Conservation (phyloP, 2,888 invertebrate species). For the Corbicula japonica region DNA sequence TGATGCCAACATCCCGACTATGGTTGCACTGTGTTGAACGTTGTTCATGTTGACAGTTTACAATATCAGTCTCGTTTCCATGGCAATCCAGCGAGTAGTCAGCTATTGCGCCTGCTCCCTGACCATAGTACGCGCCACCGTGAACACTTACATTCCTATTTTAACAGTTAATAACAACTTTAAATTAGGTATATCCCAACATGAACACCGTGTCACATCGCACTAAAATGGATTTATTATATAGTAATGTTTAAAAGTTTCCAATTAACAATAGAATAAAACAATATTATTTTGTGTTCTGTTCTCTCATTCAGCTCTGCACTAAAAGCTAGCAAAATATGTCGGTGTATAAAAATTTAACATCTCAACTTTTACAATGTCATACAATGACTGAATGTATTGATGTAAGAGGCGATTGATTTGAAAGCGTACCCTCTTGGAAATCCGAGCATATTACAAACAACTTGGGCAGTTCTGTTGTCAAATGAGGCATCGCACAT, state of each 20-base stretch:
- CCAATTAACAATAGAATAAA: neutral
- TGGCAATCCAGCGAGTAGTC: neutral
- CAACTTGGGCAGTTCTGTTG: conserved; percentile 19
- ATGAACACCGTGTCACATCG: neutral
- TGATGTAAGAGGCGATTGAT: too few species aligned
- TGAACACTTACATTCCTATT: conserved; percentile 3
- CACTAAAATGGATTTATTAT: neutral
- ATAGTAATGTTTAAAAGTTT: neutral
- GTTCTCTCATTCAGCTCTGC: too few species aligned
- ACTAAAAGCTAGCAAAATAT: neutral
- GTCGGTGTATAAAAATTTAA: neutral
- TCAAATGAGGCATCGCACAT: conserved; percentile 24
- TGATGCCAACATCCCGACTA: conserved; percentile 4
- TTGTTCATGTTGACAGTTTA: neutral
- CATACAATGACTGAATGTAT: too few species aligned
- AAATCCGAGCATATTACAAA: conserved; percentile 39
- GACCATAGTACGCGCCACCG: conserved; percentile 6
- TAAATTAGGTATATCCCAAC: neutral
- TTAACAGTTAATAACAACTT: neutral
- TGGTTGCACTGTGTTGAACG: neutral
- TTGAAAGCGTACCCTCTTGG: conserved; percentile 25
- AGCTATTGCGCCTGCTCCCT: neutral
- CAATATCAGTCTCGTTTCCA: conserved; percentile 33
- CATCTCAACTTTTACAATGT: neutral
- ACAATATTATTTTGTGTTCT: too few species aligned